Evolutionary conservation across 1,140 invertebrate genomes (phyloP), one percentile per base, ranked within the genome.

Genomic region (Tyrophagus putrescentiae): DNA sequence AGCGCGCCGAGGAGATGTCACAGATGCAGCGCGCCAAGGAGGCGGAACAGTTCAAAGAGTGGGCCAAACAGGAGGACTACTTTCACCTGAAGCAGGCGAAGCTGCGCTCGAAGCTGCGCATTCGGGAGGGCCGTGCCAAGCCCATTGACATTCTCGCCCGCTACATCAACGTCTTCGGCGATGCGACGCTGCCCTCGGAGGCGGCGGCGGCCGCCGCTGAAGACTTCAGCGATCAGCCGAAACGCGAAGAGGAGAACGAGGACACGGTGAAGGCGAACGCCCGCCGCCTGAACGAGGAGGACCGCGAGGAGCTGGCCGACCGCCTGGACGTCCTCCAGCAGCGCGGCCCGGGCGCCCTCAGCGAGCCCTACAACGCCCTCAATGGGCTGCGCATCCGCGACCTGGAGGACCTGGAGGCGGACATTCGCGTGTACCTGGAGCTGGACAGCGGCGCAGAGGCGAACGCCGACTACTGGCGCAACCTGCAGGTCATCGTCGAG

Each of bases 271-370:
- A 13, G 16, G 31, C 1, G 33, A 36, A 57, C 18, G 13, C 9
- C 18, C 11, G 39, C 31, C 6, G n/a, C 7, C 6, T 7, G 11
- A 13, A 32, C 52, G 33, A 57, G 25, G 11, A 21, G 27, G 59
- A 31, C 1, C 32, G 23, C 23, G 59, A 60, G n/a, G 44, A 60
- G 36, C 18, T 56, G 21, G 11, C 21, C n/a, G 48, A 60, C 28
- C 33, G 32, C 21, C 41, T 53, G 1, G 4, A 76, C 63, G 71
- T 74, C 61, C 64, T 74, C 7, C 70, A 88, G n/a, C n/a, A n/a
- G n/a, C n/a, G n/a, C n/a, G n/a, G n/a, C n/a, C n/a, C n/a, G 2
- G 84, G 96, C 27, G 93, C 98, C 76, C 93, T 98, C 87, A 89
- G 95, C 69, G 93, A 98, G 72, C 94, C 95, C 0, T 98, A 96